Evolutionary conservation across 1,140 invertebrate genomes (phyloP), one percentile per base, ranked within the genome.

Genomic region (Zaprionus inermis): DNA sequence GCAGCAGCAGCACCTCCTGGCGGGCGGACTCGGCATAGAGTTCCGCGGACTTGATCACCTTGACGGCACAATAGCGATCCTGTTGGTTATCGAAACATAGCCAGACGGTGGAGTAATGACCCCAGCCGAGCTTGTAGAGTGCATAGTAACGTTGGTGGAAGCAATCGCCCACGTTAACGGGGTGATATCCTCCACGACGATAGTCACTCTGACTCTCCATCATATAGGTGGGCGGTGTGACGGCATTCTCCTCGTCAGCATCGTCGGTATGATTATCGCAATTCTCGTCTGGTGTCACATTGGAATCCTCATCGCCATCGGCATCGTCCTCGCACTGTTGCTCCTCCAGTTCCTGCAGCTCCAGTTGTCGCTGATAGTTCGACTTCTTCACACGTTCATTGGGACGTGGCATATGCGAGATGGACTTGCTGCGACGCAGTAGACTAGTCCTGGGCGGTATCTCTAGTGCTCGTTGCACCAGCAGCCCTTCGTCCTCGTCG

Each of bases 21-120:
- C 98, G 92, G 36, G 98, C 99, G 18, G 98, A 98, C 93, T 99
- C 98, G 49, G 98, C 98, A 90, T 99, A 99, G 93, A 99, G 97
- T 59, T 96, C 95, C 20, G 98, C 98, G 76, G 98, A 99, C 93
- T 99, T 99, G 30, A 99, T 98, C 71, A 99, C 97, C 94, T 99
- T 99, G 66, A 99, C 93, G 52, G 98, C 98, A 57, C 99, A 98
- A 94, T 99, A 99, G 82, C 97, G 94, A 91, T 97, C 97, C 72
- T 96, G 95, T 77, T 94, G 93, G 63, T 97, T 93, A 94, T 99
- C 98, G 97, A 97, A 98, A 93, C 97, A 98, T 28, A 99, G 94
- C 98, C 98, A 99, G 28, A 99, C 98, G 10, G 98, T 99, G 56
- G 98, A 99, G 93, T 99, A 99, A 93, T 99, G 98, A 44, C 98